Conservation (phyloP, 2,113 vertebrate species). For the Suncus etruscus region DNA sequence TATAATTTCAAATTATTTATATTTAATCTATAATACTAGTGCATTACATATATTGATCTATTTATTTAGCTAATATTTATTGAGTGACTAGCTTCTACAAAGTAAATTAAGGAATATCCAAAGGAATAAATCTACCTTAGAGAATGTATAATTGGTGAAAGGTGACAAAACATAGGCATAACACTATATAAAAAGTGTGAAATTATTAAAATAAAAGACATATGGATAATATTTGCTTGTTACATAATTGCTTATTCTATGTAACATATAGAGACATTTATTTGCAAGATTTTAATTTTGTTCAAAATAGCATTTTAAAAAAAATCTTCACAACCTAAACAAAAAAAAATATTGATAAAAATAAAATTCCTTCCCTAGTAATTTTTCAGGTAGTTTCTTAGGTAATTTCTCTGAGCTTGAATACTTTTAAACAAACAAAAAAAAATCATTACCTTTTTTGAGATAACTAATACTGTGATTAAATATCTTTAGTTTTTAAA, state of each 20-base stretch:
- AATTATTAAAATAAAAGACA: slow-evolving; percentile 22
- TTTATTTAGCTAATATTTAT: slow-evolving; percentile 1
- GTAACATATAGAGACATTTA: neutral
- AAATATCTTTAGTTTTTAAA: neutral
- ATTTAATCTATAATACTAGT: too few species aligned
- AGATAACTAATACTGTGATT: neutral
- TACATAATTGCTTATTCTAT: neutral
- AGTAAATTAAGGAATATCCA: neutral
- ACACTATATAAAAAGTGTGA: neutral
- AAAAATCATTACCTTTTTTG: neutral
- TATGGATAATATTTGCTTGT: neutral
- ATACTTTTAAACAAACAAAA: neutral
- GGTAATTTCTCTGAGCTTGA: neutral
- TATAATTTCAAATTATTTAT: too few species aligned
- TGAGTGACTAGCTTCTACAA: slow-evolving; percentile 1
- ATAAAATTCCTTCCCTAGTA: neutral
- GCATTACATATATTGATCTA: neutral
- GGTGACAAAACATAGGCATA: neutral
- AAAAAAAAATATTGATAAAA: neutral
- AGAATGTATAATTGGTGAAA: neutral
- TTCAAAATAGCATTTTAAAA: slow-evolving; percentile 3
- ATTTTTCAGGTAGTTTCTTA: neutral
- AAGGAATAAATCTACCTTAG: neutral
- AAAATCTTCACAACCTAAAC: neutral
- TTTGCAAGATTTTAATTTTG: neutral